phyloP scores from a whole-genome alignment of 1,140 invertebrate genomes.

The Temnothorax nylanderi region DNA sequence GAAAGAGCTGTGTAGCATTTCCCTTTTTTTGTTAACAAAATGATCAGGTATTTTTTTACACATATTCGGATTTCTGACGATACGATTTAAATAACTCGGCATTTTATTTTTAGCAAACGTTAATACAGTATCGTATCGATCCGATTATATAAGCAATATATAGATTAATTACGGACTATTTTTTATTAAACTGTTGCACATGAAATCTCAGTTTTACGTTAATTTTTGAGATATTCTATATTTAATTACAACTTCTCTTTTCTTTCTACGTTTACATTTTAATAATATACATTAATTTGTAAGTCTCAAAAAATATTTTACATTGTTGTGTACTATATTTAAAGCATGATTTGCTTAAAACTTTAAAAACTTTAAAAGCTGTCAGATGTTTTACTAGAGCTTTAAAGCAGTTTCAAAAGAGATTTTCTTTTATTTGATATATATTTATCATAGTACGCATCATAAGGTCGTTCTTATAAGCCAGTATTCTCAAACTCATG shows the following conservation, averaged over 20 bases:
- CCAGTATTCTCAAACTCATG: not conserved
- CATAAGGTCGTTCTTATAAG: conserved; percentile 2
- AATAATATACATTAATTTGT: conserved; percentile 1
- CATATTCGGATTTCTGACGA: conserved; percentile 17
- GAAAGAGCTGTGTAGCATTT: conserved; percentile 65
- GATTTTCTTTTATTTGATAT: not conserved
- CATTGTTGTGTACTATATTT: not conserved
- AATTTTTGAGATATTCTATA: not conserved
- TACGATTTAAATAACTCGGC: conserved; percentile 9
- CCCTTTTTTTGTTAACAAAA: conserved; percentile 38
- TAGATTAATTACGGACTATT: conserved; percentile 35
- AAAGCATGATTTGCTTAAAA: conserved; percentile 2
- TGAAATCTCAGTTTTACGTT: conserved; percentile 12
- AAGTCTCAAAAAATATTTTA: not conserved
- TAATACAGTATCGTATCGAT: conserved; percentile 17
- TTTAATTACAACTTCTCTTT: not conserved
- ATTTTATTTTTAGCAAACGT: conserved; percentile 20
- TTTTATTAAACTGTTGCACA: conserved; percentile 40
- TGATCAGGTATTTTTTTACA: conserved; percentile 35
- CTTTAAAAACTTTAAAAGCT: not conserved
- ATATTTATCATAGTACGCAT: not conserved
- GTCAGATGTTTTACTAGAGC: not conserved
- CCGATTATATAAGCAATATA: conserved; percentile 39
- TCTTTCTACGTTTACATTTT: not conserved
- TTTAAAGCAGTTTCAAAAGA: not conserved